Evolutionary conservation across 2,113 vertebrate species (phyloP).

Genomic region (Gobius niger): DNA sequence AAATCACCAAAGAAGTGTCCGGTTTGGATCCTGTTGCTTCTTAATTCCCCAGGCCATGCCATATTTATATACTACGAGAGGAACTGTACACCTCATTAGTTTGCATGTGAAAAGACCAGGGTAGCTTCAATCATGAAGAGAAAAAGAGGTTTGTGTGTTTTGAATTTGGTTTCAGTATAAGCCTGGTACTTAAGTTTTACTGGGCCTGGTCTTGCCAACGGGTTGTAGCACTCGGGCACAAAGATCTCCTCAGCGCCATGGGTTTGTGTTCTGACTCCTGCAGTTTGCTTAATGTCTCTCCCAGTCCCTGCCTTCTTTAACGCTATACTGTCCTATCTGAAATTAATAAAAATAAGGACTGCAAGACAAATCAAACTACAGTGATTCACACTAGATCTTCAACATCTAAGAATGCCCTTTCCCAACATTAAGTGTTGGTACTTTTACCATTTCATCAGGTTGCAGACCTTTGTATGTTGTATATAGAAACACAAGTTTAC

Average conservation of each 20-base stretch:
- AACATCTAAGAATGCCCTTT: conserved; percentile 48
- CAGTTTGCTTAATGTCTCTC: too few relatives aligned
- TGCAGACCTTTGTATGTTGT: too few relatives aligned
- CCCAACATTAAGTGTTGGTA: conserved; percentile 18
- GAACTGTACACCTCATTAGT: conserved; percentile 40
- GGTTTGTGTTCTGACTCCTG: too few relatives aligned
- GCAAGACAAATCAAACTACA: conserved; percentile 1
- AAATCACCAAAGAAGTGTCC: conserved; percentile 50
- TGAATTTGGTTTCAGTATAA: conserved; percentile 20
- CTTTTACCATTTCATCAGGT: too few relatives aligned
- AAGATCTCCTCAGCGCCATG: too few relatives aligned
- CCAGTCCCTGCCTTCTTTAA: too few relatives aligned
- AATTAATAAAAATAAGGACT: conserved; percentile 18
- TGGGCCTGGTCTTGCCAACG: not conserved
- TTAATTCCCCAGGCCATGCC: not conserved
- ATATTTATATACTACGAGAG: not conserved
- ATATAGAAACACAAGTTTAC: conserved; percentile 32
- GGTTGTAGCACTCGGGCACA: too few relatives aligned
- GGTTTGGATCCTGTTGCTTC: conserved; percentile 57
- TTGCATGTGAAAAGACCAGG: conserved; percentile 70
- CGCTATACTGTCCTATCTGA: too few relatives aligned
- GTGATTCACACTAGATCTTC: conserved; percentile 23
- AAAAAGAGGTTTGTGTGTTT: conserved; percentile 21
- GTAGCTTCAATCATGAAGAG: conserved; percentile 50
- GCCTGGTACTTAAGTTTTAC: conserved; percentile 27